These are phyloP conservation scores for Megaustenia siamemsis DNA, from an alignment of 2,888 invertebrate species.

Conservation along the genomic window DNA sequence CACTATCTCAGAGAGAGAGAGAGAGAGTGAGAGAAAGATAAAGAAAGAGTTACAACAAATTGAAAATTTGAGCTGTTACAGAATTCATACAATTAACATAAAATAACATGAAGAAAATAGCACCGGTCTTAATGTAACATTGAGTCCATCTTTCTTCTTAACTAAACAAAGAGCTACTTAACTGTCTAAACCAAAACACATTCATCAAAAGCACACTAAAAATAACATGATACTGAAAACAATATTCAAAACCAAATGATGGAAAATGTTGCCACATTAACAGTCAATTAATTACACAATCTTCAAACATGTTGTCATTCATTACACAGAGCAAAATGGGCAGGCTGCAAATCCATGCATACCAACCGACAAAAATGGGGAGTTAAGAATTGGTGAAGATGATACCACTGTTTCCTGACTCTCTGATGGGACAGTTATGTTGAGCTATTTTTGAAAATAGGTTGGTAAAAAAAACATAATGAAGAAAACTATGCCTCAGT, in stretches of 20 bases:
- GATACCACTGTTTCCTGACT: conserved; percentile 10
- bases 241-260: neutral
- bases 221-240: neutral
- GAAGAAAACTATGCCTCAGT: neutral
- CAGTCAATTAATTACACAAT: neutral
- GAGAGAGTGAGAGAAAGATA: too few relatives aligned
- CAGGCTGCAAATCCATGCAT: conserved; percentile 44
- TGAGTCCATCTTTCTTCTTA: neutral
- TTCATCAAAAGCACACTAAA: neutral
- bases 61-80: neutral
- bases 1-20: too few relatives aligned
- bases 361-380: conserved; percentile 52
- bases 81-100: too few relatives aligned
- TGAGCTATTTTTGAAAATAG: conserved; percentile 18
- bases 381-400: conserved; percentile 46
- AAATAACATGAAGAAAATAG: neutral
- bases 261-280: neutral
- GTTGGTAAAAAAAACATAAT: conserved; percentile 21
- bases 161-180: too few relatives aligned
- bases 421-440: conserved; percentile 5
- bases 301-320: neutral
- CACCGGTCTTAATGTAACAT: neutral
- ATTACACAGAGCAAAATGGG: conserved; percentile 25
- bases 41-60: too few relatives aligned
- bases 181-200: neutral